phyloP scores from a whole-genome alignment of 2,888 invertebrate species.

The Ornithoptera alexandrae region DNA sequence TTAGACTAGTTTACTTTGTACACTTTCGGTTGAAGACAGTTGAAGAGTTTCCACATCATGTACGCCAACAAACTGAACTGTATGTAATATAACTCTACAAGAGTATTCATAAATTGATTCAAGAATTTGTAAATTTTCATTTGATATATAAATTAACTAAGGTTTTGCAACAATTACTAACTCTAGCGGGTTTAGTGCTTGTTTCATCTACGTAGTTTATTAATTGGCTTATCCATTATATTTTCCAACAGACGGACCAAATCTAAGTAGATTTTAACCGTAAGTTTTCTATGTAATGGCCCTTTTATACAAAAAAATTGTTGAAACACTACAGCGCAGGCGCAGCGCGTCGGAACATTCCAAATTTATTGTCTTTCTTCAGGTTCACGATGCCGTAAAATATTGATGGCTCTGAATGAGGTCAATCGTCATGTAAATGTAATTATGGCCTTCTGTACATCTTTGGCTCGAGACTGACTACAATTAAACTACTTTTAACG shows the following conservation, averaged over 20 bases:
- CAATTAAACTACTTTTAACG: slow-evolving; percentile 58
- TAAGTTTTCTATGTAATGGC: slow-evolving; percentile 51
- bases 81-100: too few species aligned
- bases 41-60: not conserved
- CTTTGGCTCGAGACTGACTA: slow-evolving; percentile 74
- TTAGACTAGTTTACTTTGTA: slow-evolving; percentile 5
- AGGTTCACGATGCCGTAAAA: slow-evolving; percentile 27
- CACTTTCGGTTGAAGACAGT: slow-evolving; percentile 1
- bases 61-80: too few species aligned
- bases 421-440: slow-evolving; percentile 41
- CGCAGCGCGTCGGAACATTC: slow-evolving; percentile 1
- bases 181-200: slow-evolving; percentile 44
- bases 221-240: slow-evolving; percentile 47
- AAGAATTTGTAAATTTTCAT: too few species aligned
- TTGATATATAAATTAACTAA: not conserved
- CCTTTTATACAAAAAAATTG: slow-evolving; percentile 44
- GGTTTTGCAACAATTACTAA: not conserved
- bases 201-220: slow-evolving; percentile 33
- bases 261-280: slow-evolving; percentile 66
- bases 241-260: slow-evolving; percentile 71
- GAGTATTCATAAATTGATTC: too few species aligned
- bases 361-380: slow-evolving; percentile 32
- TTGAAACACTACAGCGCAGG: slow-evolving; percentile 29
- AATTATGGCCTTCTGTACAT: slow-evolving; percentile 45
- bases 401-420: slow-evolving; percentile 42